Conservation (phyloP, 53 echinoderm and acorn worm species). For the Mesocentrotus franciscanus region DNA sequence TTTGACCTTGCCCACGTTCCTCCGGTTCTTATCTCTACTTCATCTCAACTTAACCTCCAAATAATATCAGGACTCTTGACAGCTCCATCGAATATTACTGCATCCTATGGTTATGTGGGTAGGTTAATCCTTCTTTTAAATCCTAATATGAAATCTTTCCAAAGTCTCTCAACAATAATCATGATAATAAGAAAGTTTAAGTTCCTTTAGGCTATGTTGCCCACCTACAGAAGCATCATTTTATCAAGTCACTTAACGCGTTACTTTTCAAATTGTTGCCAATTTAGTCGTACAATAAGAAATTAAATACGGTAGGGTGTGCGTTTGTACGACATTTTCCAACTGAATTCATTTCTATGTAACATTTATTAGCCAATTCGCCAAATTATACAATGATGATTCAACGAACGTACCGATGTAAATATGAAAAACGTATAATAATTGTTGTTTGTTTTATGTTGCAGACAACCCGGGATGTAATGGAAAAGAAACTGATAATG, state of each 20-base stretch:
- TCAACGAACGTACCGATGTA: neutral
- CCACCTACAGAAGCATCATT: too few species aligned
- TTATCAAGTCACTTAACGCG: too few species aligned
- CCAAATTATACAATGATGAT: neutral
- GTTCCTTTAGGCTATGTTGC: too few species aligned
- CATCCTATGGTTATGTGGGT: constrained; percentile 16
- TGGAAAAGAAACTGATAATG: neutral
- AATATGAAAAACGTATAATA: neutral
- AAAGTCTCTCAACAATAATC: too few species aligned
- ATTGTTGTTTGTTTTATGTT: neutral
- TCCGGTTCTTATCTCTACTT: constrained; percentile 35
- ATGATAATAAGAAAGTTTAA: too few species aligned
- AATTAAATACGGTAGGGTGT: too few species aligned
- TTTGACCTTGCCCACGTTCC: constrained; percentile 27
- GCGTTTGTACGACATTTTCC: too few species aligned
- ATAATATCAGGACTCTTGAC: neutral
- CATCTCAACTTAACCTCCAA: constrained; percentile 5
- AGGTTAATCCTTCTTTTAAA: neutral
- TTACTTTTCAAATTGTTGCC: too few species aligned
- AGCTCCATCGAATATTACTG: neutral
- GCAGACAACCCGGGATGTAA: constrained; percentile 12
- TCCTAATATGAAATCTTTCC: too few species aligned
- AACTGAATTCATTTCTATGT: too few species aligned
- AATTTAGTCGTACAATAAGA: too few species aligned
- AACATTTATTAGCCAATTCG: neutral